These are phyloP conservation scores for Trichopoda pennipes DNA, from an alignment of 2,888 invertebrate genomes.

Conservation along the genomic window DNA sequence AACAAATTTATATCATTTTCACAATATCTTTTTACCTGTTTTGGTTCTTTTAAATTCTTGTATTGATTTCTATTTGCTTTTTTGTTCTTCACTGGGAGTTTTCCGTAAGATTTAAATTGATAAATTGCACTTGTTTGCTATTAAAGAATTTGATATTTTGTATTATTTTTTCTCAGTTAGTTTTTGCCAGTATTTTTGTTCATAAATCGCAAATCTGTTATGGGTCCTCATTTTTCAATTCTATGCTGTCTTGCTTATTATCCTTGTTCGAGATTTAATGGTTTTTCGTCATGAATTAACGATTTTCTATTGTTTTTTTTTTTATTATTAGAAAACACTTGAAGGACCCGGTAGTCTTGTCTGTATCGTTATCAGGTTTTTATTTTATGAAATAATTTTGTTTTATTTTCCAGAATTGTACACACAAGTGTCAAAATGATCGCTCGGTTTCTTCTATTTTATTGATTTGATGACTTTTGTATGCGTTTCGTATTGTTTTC, in stretches of 20 bases:
- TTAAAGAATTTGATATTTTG: constrained; percentile 26
- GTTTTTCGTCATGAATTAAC: constrained; percentile 43
- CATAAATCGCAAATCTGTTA: constrained; percentile 69
- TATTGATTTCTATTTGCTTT: constrained; percentile 26
- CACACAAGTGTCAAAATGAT: constrained; percentile 53
- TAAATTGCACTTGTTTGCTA: constrained; percentile 58
- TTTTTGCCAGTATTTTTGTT: constrained; percentile 10
- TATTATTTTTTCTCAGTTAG: no score
- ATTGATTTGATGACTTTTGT: constrained; percentile 34
- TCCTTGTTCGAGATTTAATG: constrained; percentile 56
- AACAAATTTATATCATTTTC: constrained; percentile 50
- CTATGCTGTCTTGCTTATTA: constrained; percentile 27
- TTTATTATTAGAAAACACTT: neutral
- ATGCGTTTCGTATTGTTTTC: constrained; percentile 28
- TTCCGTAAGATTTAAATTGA: constrained; percentile 34
- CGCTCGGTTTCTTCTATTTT: neutral
- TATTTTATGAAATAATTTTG: constrained; percentile 4
- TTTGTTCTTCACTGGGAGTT: neutral
- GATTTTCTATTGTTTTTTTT: constrained; percentile 31
- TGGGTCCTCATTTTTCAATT: constrained; percentile 44
- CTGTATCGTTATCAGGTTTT: constrained; percentile 50
- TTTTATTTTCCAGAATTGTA: constrained; percentile 36
- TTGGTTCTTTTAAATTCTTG: constrained; percentile 18
- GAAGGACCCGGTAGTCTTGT: constrained; percentile 36
- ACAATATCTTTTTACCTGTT: constrained; percentile 60